Evolutionary conservation across 2,797 vertebrate species (phyloP), one percentile per base, ranked within the genome.

Genomic region (Ctenochaetus hawaiiensis): DNA sequence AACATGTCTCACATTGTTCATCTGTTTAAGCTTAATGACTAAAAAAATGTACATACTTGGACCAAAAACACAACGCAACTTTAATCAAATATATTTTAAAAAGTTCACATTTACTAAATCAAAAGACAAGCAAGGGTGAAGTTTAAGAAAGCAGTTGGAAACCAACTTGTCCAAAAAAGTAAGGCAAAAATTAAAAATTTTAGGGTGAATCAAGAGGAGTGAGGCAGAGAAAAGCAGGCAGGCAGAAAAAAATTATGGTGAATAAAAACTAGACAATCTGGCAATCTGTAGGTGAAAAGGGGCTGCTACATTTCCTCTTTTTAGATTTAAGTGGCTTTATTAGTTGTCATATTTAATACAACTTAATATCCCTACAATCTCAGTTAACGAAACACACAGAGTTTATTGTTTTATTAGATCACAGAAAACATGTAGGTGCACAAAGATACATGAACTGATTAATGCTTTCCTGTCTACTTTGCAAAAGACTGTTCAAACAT

Each of bases 1-100:
- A 75, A 52, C 13, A 43, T 58, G 4, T 47, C 22, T 74, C 34
- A 34, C 39, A 53, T 37, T 72, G 53, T 59, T 69, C 5, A 48
- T 52, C 57, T 26, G 66, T 80, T n/a, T 13, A 1, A 7, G 6
- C 9, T 34, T 34, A 34, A 34, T 34, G 8, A 10, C 56, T 58
- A 18, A 58, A 18, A 37, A 5, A 58, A 39, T 39, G 2, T 10
- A 14, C 26, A 56, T 4, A 6, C 8, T 18, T 52, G 49, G 13
- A 22, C 4, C 49, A 7, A 23, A n/a, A 60, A n/a, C 34, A 20
- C 0, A 17, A 61, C 0, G 3, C 13, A 9, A 22, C 13, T 34
- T 34, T 6, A 34, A 34, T 34, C 30, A 34, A 9, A 51, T 8
- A 17, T 20, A 17, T 1, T 13, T 0, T 23, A 1, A 6, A 5